Evolutionary conservation across 2,797 vertebrate genomes (phyloP).

Genomic region (Sebastes umbrosus): DNA sequence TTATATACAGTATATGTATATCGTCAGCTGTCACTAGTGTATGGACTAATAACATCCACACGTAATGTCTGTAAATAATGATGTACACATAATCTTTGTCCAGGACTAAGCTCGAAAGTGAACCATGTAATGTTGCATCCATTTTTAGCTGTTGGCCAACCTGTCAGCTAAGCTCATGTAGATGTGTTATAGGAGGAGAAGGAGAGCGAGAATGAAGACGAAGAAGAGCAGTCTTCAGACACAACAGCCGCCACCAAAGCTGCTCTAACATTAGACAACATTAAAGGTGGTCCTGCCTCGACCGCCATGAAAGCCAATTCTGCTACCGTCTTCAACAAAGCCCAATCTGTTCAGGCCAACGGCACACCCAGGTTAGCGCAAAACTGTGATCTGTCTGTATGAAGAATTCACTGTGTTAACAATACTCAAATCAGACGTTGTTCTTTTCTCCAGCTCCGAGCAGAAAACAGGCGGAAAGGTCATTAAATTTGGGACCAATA

Average conservation of each 20-base stretch:
- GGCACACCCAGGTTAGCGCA: constrained; percentile 49
- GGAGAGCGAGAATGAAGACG: constrained; percentile 90
- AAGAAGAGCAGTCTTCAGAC: constrained; percentile 80
- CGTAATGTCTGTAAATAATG: background rate
- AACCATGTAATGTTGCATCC: background rate
- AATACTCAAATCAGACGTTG: constrained; percentile 4
- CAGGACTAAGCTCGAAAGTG: background rate
- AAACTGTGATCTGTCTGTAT: background rate
- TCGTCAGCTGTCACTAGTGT: background rate
- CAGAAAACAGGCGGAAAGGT: constrained; percentile 87
- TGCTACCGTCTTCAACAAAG: constrained; percentile 33
- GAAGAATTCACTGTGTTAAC: background rate
- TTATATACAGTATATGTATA: background rate
- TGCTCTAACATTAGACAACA: constrained; percentile 15
- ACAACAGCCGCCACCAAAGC: constrained; percentile 62
- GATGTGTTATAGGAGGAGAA: constrained; percentile 89
- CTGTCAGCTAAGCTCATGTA: constrained; percentile 57
- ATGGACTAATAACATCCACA: background rate
- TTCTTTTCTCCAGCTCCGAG: constrained; percentile 77
- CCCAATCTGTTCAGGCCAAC: background rate
- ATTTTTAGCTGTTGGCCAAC: constrained; percentile 17
- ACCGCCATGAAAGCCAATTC: constrained; percentile 25
- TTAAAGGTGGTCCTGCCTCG: constrained; percentile 41
- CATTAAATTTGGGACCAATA: constrained; percentile 97
- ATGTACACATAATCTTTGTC: background rate